Evolutionary conservation across 2,797 vertebrate species (phyloP).

Genomic region (Molossus alvarezi): DNA sequence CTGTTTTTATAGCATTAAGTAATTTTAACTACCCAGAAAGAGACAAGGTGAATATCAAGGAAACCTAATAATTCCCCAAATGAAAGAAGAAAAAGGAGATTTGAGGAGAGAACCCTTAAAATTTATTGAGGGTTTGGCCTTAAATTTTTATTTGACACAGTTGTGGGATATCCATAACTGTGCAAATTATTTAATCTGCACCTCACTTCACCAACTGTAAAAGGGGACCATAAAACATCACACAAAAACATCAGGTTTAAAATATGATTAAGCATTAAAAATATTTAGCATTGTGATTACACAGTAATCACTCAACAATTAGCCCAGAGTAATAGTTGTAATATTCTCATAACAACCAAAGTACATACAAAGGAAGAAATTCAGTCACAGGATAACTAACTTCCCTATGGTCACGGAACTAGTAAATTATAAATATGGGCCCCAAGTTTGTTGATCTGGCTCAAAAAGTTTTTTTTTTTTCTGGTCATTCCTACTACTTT

Average conservation of each 20-base stretch:
- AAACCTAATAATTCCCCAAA: conserved; percentile 13
- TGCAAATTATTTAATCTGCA: conserved; percentile 20
- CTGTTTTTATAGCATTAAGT: neutral
- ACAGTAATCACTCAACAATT: conserved; percentile 41
- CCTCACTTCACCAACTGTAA: neutral
- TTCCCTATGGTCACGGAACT: neutral
- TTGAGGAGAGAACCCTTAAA: neutral
- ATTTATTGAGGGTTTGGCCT: neutral
- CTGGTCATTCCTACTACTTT: neutral
- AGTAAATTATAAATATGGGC: conserved; percentile 28
- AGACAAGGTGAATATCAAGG: neutral
- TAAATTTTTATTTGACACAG: conserved; percentile 5
- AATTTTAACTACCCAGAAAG: conserved; percentile 53
- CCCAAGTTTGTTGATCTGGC: neutral
- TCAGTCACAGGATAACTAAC: conserved; percentile 1
- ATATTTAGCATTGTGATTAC: neutral
- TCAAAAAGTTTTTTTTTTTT: neutral
- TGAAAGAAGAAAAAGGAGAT: neutral
- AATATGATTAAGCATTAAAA: neutral
- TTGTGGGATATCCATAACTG: neutral
- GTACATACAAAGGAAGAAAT: neutral
- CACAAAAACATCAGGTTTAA: neutral
- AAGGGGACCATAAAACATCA: neutral
- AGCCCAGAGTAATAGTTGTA: neutral
- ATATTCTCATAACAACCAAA: neutral